Percentiles rank a stretch among this genome's conserved stretches.
Conservation (phyloP, 2,113 vertebrate genomes). For the Eublepharis macularius region DNA sequence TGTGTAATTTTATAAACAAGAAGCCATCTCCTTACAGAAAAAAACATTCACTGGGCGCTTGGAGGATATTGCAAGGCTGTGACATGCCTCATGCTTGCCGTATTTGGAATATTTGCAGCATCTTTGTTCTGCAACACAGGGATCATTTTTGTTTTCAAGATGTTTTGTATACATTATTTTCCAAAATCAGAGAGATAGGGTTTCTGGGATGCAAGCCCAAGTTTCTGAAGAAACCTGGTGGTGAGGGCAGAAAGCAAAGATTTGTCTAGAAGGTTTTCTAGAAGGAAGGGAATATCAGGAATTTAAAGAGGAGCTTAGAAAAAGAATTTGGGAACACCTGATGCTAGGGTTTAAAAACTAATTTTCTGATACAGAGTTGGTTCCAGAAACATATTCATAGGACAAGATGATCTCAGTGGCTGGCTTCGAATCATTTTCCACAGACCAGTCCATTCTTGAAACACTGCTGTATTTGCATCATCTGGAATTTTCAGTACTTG, state of each 20-base stretch:
- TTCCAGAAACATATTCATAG: constrained; percentile 25
- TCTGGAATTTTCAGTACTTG: constrained; percentile 48
- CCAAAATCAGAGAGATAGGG: constrained; percentile 23
- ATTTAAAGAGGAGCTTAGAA: background rate
- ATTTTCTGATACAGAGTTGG: constrained; percentile 16
- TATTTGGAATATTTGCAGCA: constrained; percentile 47
- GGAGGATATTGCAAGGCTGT: background rate
- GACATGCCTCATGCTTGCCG: constrained; percentile 10
- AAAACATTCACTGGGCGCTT: constrained; percentile 1
- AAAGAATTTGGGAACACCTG: background rate
- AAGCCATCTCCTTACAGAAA: background rate
- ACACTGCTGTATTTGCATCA: constrained; percentile 33
- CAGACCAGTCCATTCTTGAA: constrained; percentile 38
- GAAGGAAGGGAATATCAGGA: constrained; percentile 17
- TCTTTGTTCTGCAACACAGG: constrained; percentile 39
- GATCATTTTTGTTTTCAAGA: constrained; percentile 23
- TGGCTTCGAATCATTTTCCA: constrained; percentile 1
- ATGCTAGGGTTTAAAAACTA: background rate
- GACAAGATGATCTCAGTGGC: background rate
- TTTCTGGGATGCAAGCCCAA: constrained; percentile 17
- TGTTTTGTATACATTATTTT: constrained; percentile 31
- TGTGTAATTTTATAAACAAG: background rate
- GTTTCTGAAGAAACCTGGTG: background rate
- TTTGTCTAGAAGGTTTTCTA: background rate
- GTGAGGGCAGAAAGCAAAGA: constrained; percentile 34